Percentiles rank a stretch among this genome's conserved stretches.
Conservation (phyloP, 2,113 vertebrate genomes). For the Sander lucioperca region DNA sequence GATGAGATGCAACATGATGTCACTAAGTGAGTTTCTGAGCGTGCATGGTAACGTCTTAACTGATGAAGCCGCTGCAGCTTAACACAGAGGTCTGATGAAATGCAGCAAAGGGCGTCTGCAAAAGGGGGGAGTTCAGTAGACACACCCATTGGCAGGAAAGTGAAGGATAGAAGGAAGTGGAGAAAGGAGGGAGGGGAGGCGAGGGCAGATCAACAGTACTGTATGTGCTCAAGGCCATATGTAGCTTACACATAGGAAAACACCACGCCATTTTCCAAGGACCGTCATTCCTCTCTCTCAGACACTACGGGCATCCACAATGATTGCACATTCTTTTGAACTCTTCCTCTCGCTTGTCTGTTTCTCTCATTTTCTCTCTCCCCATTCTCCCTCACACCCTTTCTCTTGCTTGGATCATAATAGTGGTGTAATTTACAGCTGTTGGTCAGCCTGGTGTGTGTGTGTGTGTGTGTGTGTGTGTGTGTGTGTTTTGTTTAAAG, state of each 20-base stretch:
- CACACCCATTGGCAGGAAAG: constrained; percentile 56
- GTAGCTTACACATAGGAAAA: constrained; percentile 47
- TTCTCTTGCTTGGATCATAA: constrained; percentile 48
- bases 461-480: constrained; percentile 18
- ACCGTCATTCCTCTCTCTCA: constrained; percentile 53
- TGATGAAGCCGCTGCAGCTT: constrained; percentile 32
- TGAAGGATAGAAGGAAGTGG: constrained; percentile 31
- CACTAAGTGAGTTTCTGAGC: constrained; percentile 27
- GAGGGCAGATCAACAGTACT: constrained; percentile 15
- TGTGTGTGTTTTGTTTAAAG: constrained; percentile 62
- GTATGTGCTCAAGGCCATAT: constrained; percentile 26
- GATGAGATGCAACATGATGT: constrained; percentile 47
- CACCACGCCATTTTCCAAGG: constrained; percentile 59
- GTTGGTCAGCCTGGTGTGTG: constrained; percentile 51
- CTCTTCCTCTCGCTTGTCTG: constrained; percentile 37
- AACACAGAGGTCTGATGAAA: constrained; percentile 29
- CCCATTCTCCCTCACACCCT: constrained; percentile 13
- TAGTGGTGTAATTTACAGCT: constrained; percentile 67
- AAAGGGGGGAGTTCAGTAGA: constrained; percentile 9
- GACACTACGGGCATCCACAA: constrained; percentile 45
- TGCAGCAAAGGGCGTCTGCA: constrained; percentile 14
- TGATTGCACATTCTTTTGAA: constrained; percentile 31
- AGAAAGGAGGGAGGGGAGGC: constrained; percentile 14
- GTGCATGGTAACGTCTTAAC: constrained; percentile 26
- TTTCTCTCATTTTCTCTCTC: constrained; percentile 45